Base-by-base conservation (phyloP, 30 jellyfish, hydroid and myxozoan genomes). In the Turritopsis dohrnii region DNA sequence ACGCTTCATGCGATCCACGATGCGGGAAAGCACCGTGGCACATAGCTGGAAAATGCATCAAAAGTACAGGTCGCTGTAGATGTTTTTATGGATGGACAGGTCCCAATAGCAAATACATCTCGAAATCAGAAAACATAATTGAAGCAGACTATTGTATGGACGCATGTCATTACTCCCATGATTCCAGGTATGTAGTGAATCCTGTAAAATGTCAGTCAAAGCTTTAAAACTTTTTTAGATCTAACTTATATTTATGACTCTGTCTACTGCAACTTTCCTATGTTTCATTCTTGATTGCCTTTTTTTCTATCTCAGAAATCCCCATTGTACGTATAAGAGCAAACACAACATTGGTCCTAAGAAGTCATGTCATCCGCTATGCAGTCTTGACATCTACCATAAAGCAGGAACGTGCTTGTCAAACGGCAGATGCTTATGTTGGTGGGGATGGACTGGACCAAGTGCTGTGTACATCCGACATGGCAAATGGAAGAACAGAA, bases 401-500 rank as follows among this genome's bases (percentile, higher is more conserved):
- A 79, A 71, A n/a, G 94, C 90, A 20, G 96, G 96, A 22, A 18
- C 52, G 28, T 89, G 96, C 69, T 88, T 52, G 24, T 53, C 90
- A 9, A 83, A 81, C 52, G 96, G 96, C 13, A 54, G 79, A 52
- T 89, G 96, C 69, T 86, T 85, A 69, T 89, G 96, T 75, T 79
- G 83, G 84, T 89, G 93, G 95, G 96, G 96, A 72, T 89, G 90
- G 90, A 89, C 96, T 52, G 96, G 96, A 21, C 96, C 96, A 41
- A 79, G 52, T 52, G 88, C 96, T 27, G 71, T 1, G 24, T 82
- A 88, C 52, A 52, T 88, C 20, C 77, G 66, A 9, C 66, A 72
- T 24, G 85, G 85, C 5, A n/a, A 28, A 65, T 82, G 16, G 73
- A 66, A 82, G 24, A 82, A 82, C 52, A 28, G 76, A 30, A 81